Evolutionary conservation across 2,888 invertebrate species (phyloP).

Genomic region (Anaspis maculata): DNA sequence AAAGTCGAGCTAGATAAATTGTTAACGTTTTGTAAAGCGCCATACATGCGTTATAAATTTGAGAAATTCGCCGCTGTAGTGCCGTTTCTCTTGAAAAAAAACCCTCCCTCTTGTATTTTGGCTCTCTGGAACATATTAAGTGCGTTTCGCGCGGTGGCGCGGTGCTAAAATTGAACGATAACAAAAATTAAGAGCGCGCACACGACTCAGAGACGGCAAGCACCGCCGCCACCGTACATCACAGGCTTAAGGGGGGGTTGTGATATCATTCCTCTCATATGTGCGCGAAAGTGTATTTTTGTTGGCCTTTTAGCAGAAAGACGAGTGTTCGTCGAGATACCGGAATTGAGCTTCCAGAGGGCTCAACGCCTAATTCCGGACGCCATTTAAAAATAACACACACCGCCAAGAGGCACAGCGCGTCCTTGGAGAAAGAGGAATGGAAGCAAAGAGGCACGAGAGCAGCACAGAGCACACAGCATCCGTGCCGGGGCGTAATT

Average conservation of each 20-base stretch:
- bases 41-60: slow-evolving; percentile 25
- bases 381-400: too few relatives aligned
- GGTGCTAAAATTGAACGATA: slow-evolving; percentile 18
- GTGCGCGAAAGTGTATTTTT: slow-evolving; percentile 22
- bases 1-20: slow-evolving; percentile 38
- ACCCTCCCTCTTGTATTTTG: slow-evolving; percentile 14
- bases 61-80: slow-evolving; percentile 15
- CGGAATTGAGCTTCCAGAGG: slow-evolving; percentile 16
- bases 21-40: slow-evolving; percentile 37
- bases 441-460: too few relatives aligned
- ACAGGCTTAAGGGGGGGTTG: slow-evolving; percentile 22
- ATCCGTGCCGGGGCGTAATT: too few relatives aligned
- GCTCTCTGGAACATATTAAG: slow-evolving; percentile 9
- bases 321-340: slow-evolving; percentile 26
- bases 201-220: too few relatives aligned
- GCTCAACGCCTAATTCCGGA: slow-evolving; percentile 15
- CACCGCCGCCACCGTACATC: slow-evolving; percentile 22
- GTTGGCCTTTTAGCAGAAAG: slow-evolving; percentile 20
- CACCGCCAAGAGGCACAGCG: too few relatives aligned
- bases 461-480: too few relatives aligned
- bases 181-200: slow-evolving; percentile 30
- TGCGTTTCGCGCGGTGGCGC: too few relatives aligned
- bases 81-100: too few relatives aligned
- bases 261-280: slow-evolving; percentile 17
- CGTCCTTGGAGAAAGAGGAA: too few relatives aligned